Evolutionary conservation across 35 echinoderm and acorn worm species (phyloP).

Genomic region (Ophiothrix spiculata): DNA sequence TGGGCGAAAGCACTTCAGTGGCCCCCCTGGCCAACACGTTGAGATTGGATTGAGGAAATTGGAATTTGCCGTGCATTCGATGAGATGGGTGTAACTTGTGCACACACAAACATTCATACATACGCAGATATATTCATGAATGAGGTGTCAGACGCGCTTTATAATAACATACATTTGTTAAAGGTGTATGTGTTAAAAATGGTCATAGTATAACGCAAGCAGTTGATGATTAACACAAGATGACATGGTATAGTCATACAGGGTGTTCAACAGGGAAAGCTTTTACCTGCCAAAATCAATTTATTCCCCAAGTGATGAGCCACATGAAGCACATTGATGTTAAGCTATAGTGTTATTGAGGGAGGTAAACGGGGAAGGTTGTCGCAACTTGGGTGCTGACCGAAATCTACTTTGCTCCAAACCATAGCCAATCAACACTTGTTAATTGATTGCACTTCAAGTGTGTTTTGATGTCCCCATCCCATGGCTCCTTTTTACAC

Average conservation of each 20-base stretch:
- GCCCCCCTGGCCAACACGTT: background rate
- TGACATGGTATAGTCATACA: background rate
- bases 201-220: background rate
- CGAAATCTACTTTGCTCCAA: background rate
- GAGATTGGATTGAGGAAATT: background rate
- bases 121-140: background rate
- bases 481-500: background rate
- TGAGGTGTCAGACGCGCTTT: background rate
- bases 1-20: constrained; percentile 4
- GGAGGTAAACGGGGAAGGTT: background rate
- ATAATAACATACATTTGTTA: constrained; percentile 1
- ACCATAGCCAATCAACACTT: background rate
- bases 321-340: background rate
- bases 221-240: constrained; percentile 2
- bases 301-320: background rate
- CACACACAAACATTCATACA: background rate
- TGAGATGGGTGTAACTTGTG: background rate
- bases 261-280: background rate
- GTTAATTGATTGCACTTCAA: constrained; percentile 12
- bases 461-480: background rate
- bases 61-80: constrained; percentile 4
- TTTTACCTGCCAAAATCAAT: constrained; percentile 16
- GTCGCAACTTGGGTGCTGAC: background rate
- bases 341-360: background rate
- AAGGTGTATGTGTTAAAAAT: constrained; percentile 1